Percentiles rank a stretch among this genome's conserved stretches.
phyloP scores from a whole-genome alignment of 2,797 vertebrate genomes.

The Sebastes goodei region DNA sequence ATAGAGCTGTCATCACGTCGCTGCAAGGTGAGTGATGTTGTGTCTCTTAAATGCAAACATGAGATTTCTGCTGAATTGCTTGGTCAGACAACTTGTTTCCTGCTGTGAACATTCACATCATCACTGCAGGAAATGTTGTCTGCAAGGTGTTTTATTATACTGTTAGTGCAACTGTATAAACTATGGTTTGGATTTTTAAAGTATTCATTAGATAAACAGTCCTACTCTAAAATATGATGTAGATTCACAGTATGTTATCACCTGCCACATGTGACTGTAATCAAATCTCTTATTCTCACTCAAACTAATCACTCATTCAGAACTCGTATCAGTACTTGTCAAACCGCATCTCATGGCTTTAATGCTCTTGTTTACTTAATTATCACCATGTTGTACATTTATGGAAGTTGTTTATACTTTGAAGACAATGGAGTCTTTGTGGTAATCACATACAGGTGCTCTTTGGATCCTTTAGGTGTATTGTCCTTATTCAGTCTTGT shows the following conservation, averaged over 20 bases:
- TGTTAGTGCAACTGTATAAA: neutral
- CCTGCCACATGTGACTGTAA: neutral
- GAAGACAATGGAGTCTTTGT: too few species aligned
- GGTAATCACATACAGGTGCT: too few species aligned
- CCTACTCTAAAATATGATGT: neutral
- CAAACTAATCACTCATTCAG: neutral
- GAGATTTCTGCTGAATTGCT: neutral
- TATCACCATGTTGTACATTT: neutral
- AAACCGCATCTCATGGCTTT: neutral
- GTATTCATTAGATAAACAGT: neutral
- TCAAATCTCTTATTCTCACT: neutral
- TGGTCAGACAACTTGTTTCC: neutral
- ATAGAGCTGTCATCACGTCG: conserved; percentile 51
- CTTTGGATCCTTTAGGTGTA: too few species aligned
- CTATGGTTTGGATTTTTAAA: neutral
- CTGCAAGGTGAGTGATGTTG: conserved; percentile 65
- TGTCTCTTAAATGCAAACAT: neutral
- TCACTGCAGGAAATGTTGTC: neutral
- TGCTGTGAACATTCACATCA: neutral
- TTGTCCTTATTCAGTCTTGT: too few species aligned
- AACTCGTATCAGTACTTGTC: neutral
- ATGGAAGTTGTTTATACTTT: neutral
- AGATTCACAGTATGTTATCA: neutral
- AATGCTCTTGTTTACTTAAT: neutral
- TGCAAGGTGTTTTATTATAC: neutral